A percentile compares a stretch with the other conserved stretches of the same genome.
These are phyloP conservation scores for Zosterops borbonicus DNA, from an alignment of 2,113 vertebrate species.

Conservation along the genomic window DNA sequence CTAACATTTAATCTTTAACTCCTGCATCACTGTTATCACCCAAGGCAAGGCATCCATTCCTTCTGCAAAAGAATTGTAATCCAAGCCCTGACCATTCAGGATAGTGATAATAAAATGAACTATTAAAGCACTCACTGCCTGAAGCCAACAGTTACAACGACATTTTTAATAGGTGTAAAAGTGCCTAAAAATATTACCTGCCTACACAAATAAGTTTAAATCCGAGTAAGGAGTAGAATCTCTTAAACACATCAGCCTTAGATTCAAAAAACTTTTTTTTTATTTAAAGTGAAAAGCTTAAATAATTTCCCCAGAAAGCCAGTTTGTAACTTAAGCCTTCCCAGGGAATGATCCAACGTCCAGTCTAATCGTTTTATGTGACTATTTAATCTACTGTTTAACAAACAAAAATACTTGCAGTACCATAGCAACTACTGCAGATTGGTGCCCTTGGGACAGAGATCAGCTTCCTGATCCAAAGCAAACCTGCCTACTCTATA, in stretches of 20 bases:
- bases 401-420: constrained; percentile 66
- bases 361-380: constrained; percentile 59
- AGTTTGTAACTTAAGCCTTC: constrained; percentile 62
- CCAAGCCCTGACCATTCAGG: neutral
- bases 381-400: constrained; percentile 66
- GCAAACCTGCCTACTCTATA: neutral
- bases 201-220: neutral
- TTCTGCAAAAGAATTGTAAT: neutral
- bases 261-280: neutral
- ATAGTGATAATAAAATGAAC: neutral
- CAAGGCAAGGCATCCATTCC: neutral
- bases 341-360: constrained; percentile 42
- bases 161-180: neutral
- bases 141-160: neutral
- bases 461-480: constrained; percentile 32
- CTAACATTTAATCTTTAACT: neutral
- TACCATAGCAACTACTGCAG: constrained; percentile 66
- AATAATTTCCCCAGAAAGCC: constrained; percentile 60
- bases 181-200: constrained; percentile 1
- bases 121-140: neutral
- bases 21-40: neutral
- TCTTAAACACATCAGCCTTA: neutral
- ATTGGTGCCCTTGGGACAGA: neutral
- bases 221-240: neutral
- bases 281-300: constrained; percentile 35